Percentiles rank a stretch among this genome's conserved stretches.
phyloP scores from a whole-genome alignment of 64 coral and sea anemone genomes.

The Stichodactyla helianthus region DNA sequence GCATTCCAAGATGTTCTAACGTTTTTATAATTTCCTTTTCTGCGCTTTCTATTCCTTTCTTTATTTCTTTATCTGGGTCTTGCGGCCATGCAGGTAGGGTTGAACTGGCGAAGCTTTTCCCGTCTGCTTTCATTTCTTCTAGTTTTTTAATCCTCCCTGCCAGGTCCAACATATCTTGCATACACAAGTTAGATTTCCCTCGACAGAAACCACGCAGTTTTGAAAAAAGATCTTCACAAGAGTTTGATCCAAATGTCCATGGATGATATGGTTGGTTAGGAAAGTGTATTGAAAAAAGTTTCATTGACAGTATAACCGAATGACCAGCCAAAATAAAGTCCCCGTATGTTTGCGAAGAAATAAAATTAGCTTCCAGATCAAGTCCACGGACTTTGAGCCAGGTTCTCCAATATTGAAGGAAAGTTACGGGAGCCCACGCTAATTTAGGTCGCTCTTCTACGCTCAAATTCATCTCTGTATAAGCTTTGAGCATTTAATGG shows the following conservation, averaged over 20 bases:
- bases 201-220: constrained; percentile 29
- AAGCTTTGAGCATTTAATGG: constrained; percentile 24
- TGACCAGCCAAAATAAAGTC: constrained; percentile 18
- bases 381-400: constrained; percentile 30
- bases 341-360: constrained; percentile 34
- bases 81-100: constrained; percentile 25
- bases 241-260: constrained; percentile 51
- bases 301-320: constrained; percentile 43
- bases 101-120: background rate
- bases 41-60: constrained; percentile 24
- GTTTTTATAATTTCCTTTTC: constrained; percentile 55
- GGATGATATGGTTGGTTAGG: constrained; percentile 38
- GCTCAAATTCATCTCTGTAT: constrained; percentile 28
- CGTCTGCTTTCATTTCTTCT: constrained; percentile 13
- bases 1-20: constrained; percentile 38
- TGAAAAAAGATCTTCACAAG: constrained; percentile 50
- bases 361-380: constrained; percentile 30
- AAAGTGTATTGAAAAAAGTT: constrained; percentile 16
- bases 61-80: constrained; percentile 40
- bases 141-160: constrained; percentile 33
- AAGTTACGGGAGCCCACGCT: constrained; percentile 26
- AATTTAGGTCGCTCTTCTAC: constrained; percentile 26
- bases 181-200: constrained; percentile 38
- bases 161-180: constrained; percentile 34
- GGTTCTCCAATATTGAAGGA: constrained; percentile 44